Conservation (phyloP, 2,888 invertebrate species). For the Clunio marinus region DNA sequence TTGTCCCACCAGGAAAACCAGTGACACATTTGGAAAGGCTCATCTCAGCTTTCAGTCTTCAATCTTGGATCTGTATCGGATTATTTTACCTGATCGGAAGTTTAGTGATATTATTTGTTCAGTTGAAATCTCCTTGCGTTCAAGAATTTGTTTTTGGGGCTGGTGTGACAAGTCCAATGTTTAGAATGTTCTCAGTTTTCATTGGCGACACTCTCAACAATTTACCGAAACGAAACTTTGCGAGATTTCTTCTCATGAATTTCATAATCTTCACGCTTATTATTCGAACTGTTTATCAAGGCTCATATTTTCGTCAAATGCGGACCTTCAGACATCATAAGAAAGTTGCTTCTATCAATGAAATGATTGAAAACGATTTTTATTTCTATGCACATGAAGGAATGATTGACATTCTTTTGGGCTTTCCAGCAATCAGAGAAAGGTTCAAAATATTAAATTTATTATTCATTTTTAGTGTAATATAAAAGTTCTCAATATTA, state of each 20-base stretch:
- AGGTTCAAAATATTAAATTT: too few species aligned
- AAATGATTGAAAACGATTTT: not conserved
- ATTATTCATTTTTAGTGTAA: not conserved
- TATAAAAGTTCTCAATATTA: not conserved
- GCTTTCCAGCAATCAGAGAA: not conserved
- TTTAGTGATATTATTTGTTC: not conserved
- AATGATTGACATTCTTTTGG: too few species aligned
- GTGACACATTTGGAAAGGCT: not conserved
- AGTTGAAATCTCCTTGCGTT: not conserved
- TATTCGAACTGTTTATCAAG: conserved; percentile 24
- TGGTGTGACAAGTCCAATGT: not conserved
- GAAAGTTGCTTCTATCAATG: conserved; percentile 2
- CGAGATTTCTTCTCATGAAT: not conserved
- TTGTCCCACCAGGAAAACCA: conserved; percentile 8
- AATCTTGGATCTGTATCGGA: not conserved
- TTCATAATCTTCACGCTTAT: not conserved
- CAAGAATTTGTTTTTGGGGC: conserved; percentile 1
- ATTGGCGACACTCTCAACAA: not conserved
- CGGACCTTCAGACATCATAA: not conserved
- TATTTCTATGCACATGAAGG: not conserved
- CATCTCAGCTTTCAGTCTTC: not conserved
- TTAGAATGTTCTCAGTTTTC: conserved; percentile 4
- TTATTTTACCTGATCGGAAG: too few species aligned
- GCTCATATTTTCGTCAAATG: not conserved
- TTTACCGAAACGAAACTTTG: not conserved